Evolutionary conservation across 2,113 vertebrate genomes (phyloP), one percentile per base, ranked within the genome.

Genomic region (Channa argus): DNA sequence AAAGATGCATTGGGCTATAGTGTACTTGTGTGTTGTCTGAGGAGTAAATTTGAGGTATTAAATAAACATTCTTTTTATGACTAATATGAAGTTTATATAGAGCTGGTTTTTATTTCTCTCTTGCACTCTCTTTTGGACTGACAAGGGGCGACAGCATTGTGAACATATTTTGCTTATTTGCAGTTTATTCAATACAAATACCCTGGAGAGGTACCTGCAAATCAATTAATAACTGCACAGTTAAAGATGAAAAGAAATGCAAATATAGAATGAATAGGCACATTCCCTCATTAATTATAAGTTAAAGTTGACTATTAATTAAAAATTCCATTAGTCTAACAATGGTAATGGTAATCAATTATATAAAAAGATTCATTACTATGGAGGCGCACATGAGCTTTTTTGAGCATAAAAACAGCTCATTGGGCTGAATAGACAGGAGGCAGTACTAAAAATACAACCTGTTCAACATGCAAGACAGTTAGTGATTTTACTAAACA

Each of bases 271-370:
- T 67, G 58, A 84, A 87, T 54, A 53, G 39, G 73, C 59, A 43
- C 52, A 56, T 79, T 75, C 46, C 54, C 61, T 79, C 65, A 64
- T 91, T 91, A 90, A 90, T 85, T 90, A 70, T 59, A 83, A 76
- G 55, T 50, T 49, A 73, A 88, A 79, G 80, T 82, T 82, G 80
- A 83, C 66, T 85, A 86, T 75, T 94, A 92, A 94, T 93, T 92
- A 92, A 91, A 93, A 94, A 92, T 84, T 34, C 68, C 84, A 94
- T 92, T 94, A 91, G 64, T 59, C 76, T 69, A 88, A 91, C 87
- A 93, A 92, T 87, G 84, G 74, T 77, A 93, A 92, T 87, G 84
- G 74, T 77, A 89, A 91, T 93, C 83, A 80, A 82, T 93, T 86
- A 78, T 84, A 88, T 75, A 77, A 85, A 88, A 80, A 51, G 53